Evolutionary conservation across 2,888 invertebrate genomes (phyloP), one percentile per base, ranked within the genome.

Genomic region (Troilus luridus): DNA sequence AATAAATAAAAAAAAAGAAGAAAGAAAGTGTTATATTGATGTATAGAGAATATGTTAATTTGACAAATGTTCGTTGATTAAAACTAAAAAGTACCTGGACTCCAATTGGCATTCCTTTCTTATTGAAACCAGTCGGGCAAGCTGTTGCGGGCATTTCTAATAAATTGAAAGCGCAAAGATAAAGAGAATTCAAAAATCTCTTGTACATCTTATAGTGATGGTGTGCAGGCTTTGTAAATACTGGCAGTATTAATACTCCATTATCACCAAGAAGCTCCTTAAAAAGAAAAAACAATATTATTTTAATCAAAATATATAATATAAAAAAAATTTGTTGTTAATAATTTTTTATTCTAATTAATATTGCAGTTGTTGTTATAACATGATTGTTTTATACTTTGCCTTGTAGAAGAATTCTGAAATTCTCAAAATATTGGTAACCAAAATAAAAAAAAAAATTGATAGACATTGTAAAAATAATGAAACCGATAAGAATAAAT

Each of bases 171-270:
- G 98, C 96, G 12, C 96, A 96, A 93, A 97, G 95, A 94, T 98
- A 98, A 54, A 96, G 96, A 93, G 96, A 96, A 94, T 98, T 97
- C 90, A 96, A 95, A 88, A 97, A 95, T 93, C 96, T 96, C 92
- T 96, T 95, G 92, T 96, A 95, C 41, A 96, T 95, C 92, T n/a
- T n/a, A n/a, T n/a, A n/a, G n/a, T n/a, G n/a, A n/a, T n/a, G n/a
- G n/a, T n/a, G n/a, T n/a, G n/a, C 98, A 19, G 97, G 95, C n/a
- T 97, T 97, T 5, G 98, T 98, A 95, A 98, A 98, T 0, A 98
- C 96, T n/a, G 98, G 98, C 94, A 97, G 98, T 62, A 99, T 94
- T 92, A 99, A 96, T 3, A 99, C 96, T 0, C 98, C 98, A 94
- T 98, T 96, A 60, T 97, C 96, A 14, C 97, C 97, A 59, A 99